Evolutionary conservation across 2,797 vertebrate genomes (phyloP).

Genomic region (Merluccius polli): DNA sequence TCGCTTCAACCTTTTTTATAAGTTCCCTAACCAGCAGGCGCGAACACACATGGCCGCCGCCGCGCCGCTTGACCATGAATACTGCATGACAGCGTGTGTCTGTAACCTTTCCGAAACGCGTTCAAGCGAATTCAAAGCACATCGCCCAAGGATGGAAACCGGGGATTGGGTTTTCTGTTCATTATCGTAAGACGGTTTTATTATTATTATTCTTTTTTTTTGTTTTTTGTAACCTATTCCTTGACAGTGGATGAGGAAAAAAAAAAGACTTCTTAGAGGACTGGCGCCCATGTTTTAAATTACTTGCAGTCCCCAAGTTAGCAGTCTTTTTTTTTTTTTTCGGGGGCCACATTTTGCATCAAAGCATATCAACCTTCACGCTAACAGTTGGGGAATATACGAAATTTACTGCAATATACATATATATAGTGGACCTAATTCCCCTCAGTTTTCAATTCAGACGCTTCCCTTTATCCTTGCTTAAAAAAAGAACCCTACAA

Average conservation of each 20-base stretch:
- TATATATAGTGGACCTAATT: not conserved
- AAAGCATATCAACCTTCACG: too few species aligned
- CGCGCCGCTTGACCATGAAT: not conserved
- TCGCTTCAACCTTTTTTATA: not conserved
- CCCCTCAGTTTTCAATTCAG: not conserved
- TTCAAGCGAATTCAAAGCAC: not conserved
- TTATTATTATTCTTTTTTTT: not conserved
- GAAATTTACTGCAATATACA: too few species aligned
- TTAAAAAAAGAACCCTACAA: not conserved
- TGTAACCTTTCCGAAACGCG: not conserved
- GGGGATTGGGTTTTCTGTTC: not conserved
- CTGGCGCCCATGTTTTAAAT: not conserved
- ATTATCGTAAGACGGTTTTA: not conserved
- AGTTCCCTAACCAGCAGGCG: not conserved
- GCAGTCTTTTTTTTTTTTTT: too few species aligned
- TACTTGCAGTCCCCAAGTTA: not conserved
- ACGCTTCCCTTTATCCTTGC: not conserved
- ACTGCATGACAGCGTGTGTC: not conserved
- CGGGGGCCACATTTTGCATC: too few species aligned
- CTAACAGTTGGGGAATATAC: too few species aligned
- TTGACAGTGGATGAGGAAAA: not conserved
- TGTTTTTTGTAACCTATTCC: not conserved
- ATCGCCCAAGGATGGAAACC: slow-evolving; percentile 1
- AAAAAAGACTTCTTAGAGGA: not conserved
- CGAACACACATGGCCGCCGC: not conserved